phyloP scores from a whole-genome alignment of 2,797 vertebrate species.

The Propithecus deckenii region DNA sequence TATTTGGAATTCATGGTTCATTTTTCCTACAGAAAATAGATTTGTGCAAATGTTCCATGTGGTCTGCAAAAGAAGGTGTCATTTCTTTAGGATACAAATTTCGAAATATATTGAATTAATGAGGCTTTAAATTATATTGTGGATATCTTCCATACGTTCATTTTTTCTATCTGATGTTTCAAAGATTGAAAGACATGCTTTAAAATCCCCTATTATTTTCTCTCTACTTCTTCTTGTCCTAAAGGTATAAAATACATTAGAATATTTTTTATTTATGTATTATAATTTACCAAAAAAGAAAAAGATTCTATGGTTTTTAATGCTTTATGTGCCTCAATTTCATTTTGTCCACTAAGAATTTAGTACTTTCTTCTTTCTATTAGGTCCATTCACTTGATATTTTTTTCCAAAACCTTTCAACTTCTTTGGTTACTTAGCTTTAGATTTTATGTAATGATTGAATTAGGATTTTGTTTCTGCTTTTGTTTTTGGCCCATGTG shows the following conservation, averaged over 20 bases:
- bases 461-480: not conserved
- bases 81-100: slow-evolving; percentile 19
- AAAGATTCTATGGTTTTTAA: not conserved
- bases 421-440: not conserved
- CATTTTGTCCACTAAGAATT: not conserved
- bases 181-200: not conserved
- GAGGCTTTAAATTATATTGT: slow-evolving; percentile 31
- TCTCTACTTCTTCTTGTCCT: not conserved
- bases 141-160: not conserved
- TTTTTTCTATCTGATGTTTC: slow-evolving; percentile 4
- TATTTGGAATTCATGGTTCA: not conserved
- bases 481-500: not conserved
- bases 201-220: not conserved
- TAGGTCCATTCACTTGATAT: not conserved
- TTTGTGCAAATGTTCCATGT: slow-evolving; percentile 21
- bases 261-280: slow-evolving; percentile 4
- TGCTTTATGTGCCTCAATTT: not conserved
- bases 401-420: not conserved
- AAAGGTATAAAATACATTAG: not conserved
- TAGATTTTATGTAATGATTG: not conserved
- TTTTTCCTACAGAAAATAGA: slow-evolving; percentile 18
- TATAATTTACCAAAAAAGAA: not conserved
- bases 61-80: not conserved
- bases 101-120: slow-evolving; percentile 43
- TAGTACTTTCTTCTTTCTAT: not conserved